Evolutionary conservation across 2,888 invertebrate genomes (phyloP), one percentile per base, ranked within the genome.

Genomic region (Leptinotarsa peninsularis): DNA sequence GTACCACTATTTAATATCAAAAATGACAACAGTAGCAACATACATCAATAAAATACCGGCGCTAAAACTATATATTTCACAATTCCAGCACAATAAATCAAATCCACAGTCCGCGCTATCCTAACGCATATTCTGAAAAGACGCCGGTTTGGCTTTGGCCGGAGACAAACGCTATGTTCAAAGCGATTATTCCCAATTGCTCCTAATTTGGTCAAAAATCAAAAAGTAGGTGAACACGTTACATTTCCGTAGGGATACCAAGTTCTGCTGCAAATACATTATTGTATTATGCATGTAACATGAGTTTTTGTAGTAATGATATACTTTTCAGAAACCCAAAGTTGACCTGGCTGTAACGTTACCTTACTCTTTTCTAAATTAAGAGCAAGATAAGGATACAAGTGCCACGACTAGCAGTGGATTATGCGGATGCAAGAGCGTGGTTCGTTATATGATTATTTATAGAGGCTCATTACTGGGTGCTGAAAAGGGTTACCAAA

Each of bases 241-340:
- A 23, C 14, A 63, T 63, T 63, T 27, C 63, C 63, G 63, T 63
- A 63, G 63, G 23, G 10, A 63, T 13, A 63, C 7, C 17, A 21
- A 33, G 23, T 63, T 27, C 23, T 63, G 33, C 63, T 23, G 63
- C 63, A 21, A 27, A 63, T 63, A 4, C 27, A 63, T 5, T 21
- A 33, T 63, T 63, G 63, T 63, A 63, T 63, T 17, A 63, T 23
- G 58, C 58, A 21, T 10, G 4, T 5, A 58, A 58, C n/a, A 58
- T 23, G 14, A 58, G 23, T 58, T 58, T 58, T 13, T 58, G n/a
- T n/a, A 21, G 33, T 27, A 27, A 27, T 63, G 23, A 21, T 10
- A 27, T 23, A 15, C 33, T 27, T 63, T 63, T 21, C 63, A 63
- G 63, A 23, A 63, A 63, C 63, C 17, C 63, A 5, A 21, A 23